Percentiles rank a stretch among this genome's conserved stretches.
Evolutionary conservation across 2,888 invertebrate species (phyloP).

Genomic region (Cheilosia soror): DNA sequence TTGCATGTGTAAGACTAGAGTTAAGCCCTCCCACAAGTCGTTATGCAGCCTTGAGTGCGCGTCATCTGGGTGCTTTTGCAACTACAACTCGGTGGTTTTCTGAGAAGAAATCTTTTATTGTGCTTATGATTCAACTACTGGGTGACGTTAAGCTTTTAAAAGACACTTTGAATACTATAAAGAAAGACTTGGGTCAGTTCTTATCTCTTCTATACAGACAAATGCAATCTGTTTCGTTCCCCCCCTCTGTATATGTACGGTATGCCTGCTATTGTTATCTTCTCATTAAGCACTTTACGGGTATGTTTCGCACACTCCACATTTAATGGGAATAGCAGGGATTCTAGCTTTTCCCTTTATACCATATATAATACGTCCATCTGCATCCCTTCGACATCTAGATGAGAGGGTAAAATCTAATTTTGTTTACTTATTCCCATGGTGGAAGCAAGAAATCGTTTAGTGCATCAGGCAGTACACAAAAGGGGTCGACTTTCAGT

Average conservation of each 20-base stretch:
- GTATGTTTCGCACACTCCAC: conserved; percentile 55
- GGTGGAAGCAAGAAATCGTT: conserved; percentile 39
- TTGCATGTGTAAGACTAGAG: conserved; percentile 9
- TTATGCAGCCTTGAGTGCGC: conserved; percentile 14
- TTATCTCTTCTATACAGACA: neutral
- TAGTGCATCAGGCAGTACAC: conserved; percentile 15
- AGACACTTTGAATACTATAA: neutral
- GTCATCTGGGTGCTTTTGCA: conserved; percentile 30
- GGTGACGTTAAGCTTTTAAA: neutral
- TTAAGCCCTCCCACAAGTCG: conserved; percentile 3
- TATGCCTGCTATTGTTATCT: conserved; percentile 34
- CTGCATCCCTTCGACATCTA: conserved; percentile 25
- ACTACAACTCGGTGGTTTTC: conserved; percentile 21
- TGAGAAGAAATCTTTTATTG: conserved; percentile 3
- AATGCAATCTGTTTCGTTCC: neutral
- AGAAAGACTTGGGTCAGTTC: neutral
- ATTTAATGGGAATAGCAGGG: conserved; percentile 16
- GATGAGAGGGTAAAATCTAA: conserved; percentile 39
- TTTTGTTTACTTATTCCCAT: conserved; percentile 58
- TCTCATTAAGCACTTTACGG: conserved; percentile 60
- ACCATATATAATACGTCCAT: conserved; percentile 14
- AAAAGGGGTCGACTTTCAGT: conserved; percentile 28
- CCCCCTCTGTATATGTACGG: neutral
- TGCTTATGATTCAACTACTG: conserved; percentile 24
- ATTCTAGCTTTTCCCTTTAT: conserved; percentile 18